A percentile compares a stretch with the other conserved stretches of the same genome.
phyloP scores from a whole-genome alignment of 2,888 invertebrate species.

The Trilocha varians region DNA sequence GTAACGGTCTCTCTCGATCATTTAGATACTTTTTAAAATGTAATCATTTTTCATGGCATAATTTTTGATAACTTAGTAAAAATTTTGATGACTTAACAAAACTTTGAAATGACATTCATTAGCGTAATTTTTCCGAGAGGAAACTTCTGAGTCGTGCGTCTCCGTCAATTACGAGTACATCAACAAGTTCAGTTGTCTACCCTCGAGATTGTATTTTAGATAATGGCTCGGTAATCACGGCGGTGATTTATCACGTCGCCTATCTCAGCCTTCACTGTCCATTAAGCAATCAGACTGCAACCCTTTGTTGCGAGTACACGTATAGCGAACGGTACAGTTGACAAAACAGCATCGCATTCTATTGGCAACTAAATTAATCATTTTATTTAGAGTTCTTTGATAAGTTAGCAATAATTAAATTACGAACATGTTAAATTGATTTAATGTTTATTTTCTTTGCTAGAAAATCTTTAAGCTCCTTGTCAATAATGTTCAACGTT shows the following conservation, averaged over 20 bases:
- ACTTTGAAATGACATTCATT: not conserved
- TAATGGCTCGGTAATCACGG: constrained; percentile 66
- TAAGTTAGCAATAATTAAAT: no score
- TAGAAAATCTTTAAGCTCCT: no score
- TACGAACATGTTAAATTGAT: no score
- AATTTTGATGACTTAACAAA: not conserved
- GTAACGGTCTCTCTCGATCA: no score
- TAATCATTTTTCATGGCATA: no score
- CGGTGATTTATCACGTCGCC: constrained; percentile 69
- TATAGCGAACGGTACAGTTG: not conserved
- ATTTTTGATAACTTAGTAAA: no score
- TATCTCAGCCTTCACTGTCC: constrained; percentile 72
- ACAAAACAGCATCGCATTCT: not conserved
- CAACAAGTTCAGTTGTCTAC: constrained; percentile 53
- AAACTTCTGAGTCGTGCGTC: constrained; percentile 15
- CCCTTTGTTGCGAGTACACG: constrained; percentile 39
- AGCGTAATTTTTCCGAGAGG: not conserved
- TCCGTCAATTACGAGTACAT: constrained; percentile 62
- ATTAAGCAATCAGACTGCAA: constrained; percentile 67
- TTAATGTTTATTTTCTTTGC: no score
- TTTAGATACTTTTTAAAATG: no score
- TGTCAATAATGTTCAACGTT: no score
- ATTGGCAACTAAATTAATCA: not conserved
- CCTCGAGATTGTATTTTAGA: constrained; percentile 68
- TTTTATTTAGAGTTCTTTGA: no score